phyloP scores from a whole-genome alignment of 2,888 invertebrate genomes.

The Labia minor region DNA sequence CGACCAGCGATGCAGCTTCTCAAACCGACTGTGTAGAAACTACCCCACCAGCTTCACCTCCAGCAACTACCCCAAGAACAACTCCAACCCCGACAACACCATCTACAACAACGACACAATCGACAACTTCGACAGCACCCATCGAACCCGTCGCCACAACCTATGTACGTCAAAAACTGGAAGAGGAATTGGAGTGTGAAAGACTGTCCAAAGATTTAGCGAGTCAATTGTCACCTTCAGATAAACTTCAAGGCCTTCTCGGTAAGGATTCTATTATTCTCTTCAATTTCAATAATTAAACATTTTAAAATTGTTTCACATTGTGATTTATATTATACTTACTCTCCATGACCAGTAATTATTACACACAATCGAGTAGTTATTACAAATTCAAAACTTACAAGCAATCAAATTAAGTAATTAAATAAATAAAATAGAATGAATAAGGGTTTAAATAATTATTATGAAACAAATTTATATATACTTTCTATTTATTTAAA shows the following conservation, averaged over 20 bases:
- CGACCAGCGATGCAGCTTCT: conserved; percentile 50
- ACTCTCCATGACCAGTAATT: no score
- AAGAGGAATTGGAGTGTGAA: conserved; percentile 72
- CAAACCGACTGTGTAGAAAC: conserved; percentile 39
- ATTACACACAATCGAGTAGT: no score
- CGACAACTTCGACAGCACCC: conserved; percentile 35
- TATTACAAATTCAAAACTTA: no score
- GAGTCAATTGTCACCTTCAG: conserved; percentile 49
- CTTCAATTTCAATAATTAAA: conserved; percentile 41
- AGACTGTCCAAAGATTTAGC: conserved; percentile 52
- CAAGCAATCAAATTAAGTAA: no score
- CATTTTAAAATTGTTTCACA: no score
- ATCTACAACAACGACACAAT: conserved; percentile 33
- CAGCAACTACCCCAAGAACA: conserved; percentile 30
- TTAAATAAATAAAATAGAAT: no score
- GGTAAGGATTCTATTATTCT: conserved; percentile 35
- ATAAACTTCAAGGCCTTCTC: conserved; percentile 55
- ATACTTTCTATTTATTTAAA: no score
- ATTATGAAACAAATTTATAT: no score
- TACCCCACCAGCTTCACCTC: conserved; percentile 22
- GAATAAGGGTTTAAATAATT: no score
- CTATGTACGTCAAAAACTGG: conserved; percentile 45
- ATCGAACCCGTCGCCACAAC: conserved; percentile 37
- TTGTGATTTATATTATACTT: no score
- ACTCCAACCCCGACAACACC: conserved; percentile 33